A percentile compares a stretch with the other conserved stretches of the same genome.
phyloP scores from a whole-genome alignment of 2,113 vertebrate genomes.

The Phaethon lepturus region DNA sequence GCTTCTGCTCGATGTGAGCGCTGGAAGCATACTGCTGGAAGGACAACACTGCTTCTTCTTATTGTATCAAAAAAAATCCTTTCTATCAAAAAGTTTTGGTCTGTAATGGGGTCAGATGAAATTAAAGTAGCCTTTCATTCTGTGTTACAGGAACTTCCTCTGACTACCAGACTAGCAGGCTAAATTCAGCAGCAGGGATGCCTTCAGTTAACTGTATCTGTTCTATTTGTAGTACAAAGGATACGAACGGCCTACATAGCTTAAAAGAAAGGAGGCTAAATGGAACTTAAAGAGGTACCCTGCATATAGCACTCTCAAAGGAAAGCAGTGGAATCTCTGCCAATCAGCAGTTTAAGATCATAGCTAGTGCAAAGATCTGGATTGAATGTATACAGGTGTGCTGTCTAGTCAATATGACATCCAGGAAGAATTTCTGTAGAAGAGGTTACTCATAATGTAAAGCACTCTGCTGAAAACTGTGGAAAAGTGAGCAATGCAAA shows the following conservation, averaged over 20 bases:
- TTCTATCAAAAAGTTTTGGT: constrained; percentile 54
- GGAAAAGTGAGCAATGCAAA: not conserved
- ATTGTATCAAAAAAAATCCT: constrained; percentile 36
- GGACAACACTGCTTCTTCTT: constrained; percentile 43
- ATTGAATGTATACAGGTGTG: constrained; percentile 25
- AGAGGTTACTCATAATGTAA: constrained; percentile 1
- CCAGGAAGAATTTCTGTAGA: not conserved
- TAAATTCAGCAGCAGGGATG: constrained; percentile 73
- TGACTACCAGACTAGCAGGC: constrained; percentile 53
- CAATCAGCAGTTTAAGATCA: constrained; percentile 37
- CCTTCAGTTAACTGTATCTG: constrained; percentile 75
- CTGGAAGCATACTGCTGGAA: not conserved
- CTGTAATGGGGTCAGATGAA: constrained; percentile 66
- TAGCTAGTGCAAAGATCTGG: constrained; percentile 48
- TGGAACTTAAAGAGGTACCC: constrained; percentile 54
- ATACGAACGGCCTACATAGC: constrained; percentile 66
- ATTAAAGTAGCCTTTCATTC: constrained; percentile 70
- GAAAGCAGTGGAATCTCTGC: constrained; percentile 19
- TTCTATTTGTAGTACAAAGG: constrained; percentile 78
- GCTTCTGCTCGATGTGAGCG: not conserved
- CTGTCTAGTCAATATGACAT: constrained; percentile 57
- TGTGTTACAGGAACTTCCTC: constrained; percentile 54
- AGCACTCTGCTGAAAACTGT: not conserved
- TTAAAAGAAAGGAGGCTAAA: constrained; percentile 66
- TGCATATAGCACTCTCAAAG: constrained; percentile 27